phyloP scores from a whole-genome alignment of 2,113 vertebrate species.

The Trogon melanurus region DNA sequence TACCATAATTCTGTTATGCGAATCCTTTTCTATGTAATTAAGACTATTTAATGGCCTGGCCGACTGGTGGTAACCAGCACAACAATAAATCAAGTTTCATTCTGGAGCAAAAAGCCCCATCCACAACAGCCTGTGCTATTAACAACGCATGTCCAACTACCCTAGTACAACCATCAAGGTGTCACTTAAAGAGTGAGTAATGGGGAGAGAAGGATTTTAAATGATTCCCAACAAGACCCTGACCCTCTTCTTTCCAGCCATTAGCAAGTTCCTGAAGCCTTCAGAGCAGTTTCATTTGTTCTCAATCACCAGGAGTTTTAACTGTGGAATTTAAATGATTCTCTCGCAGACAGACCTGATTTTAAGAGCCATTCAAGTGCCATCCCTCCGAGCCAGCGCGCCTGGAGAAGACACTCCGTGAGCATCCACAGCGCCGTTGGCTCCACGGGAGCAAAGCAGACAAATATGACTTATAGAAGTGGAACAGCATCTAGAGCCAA shows the following conservation, averaged over 20 bases:
- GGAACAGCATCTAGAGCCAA: not conserved
- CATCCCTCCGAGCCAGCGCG: constrained; percentile 1
- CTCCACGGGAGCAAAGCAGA: not conserved
- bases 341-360: constrained; percentile 31
- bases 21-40: not conserved
- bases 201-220: constrained; percentile 25
- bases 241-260: constrained; percentile 42
- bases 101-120: not conserved
- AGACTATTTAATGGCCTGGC: not conserved
- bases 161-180: not conserved
- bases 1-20: not conserved
- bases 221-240: not conserved
- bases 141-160: not conserved
- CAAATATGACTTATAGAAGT: not conserved
- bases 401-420: not conserved
- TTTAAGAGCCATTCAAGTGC: constrained; percentile 38
- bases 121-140: not conserved
- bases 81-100: not conserved
- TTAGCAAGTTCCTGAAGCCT: constrained; percentile 50
- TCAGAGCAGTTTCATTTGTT: constrained; percentile 31
- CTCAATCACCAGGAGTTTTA: constrained; percentile 50
- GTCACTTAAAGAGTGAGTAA: constrained; percentile 2
- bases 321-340: constrained; percentile 49
- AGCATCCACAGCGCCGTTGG: not conserved
- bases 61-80: not conserved